A percentile compares a stretch with the other conserved stretches of the same genome.
These are phyloP conservation scores for Pyrocoelia pectoralis DNA, from an alignment of 2,888 invertebrate genomes.

Conservation along the genomic window DNA sequence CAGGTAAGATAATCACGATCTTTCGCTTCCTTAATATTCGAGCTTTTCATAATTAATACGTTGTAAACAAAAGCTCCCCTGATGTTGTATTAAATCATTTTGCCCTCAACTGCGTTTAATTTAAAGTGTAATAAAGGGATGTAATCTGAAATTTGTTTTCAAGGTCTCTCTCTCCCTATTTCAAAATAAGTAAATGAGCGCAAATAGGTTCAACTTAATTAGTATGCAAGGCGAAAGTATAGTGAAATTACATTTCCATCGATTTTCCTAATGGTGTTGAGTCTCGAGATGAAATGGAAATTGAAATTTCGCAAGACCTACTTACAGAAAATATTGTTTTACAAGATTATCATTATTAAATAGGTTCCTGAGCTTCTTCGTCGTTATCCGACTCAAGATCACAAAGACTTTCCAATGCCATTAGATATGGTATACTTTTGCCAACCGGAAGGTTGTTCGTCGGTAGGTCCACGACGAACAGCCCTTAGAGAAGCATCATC, in stretches of 20 bases:
- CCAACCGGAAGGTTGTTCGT: slow-evolving; percentile 98
- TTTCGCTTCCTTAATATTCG: neutral
- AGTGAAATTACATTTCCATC: too few relatives aligned
- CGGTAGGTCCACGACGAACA: slow-evolving; percentile 86
- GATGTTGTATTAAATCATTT: neutral
- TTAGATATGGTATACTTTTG: slow-evolving; percentile 99
- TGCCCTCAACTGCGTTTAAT: neutral
- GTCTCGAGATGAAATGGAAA: too few relatives aligned
- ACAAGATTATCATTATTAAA: too few relatives aligned
- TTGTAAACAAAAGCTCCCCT: neutral
- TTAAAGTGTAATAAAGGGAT: neutral
- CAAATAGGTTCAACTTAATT: too few relatives aligned
- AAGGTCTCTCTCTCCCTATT: neutral
- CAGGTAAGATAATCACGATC: slow-evolving; percentile 66
- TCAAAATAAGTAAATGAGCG: too few relatives aligned
- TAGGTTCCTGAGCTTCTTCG: slow-evolving; percentile 93
- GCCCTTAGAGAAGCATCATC: slow-evolving; percentile 90
- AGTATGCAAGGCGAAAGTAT: too few relatives aligned
- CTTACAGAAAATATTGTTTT: too few relatives aligned
- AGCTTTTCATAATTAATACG: neutral
- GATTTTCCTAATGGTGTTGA: too few relatives aligned
- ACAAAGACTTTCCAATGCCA: slow-evolving; percentile 96
- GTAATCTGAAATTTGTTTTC: neutral
- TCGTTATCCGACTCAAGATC: slow-evolving; percentile 94
- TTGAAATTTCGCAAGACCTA: too few relatives aligned